phyloP scores from a whole-genome alignment of 2,113 vertebrate genomes.

The Gorsachius goisagi region DNA sequence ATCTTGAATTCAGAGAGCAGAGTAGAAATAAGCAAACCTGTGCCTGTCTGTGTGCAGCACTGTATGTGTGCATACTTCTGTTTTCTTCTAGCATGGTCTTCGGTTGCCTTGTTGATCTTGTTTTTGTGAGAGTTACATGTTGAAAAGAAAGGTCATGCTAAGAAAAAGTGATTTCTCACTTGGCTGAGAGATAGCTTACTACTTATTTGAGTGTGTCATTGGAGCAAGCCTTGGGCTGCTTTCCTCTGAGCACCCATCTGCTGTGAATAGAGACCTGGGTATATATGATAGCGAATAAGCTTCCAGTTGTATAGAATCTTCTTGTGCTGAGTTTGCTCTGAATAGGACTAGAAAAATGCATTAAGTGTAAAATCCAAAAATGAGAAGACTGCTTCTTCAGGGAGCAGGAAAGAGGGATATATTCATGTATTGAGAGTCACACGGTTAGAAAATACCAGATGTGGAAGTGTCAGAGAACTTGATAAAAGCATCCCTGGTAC shows the following conservation, averaged over 20 bases:
- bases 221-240: background rate
- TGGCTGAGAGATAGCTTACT: background rate
- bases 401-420: background rate
- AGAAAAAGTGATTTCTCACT: background rate
- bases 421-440: background rate
- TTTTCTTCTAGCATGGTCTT: background rate
- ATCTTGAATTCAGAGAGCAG: background rate
- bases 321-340: background rate
- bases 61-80: rapidly evolving
- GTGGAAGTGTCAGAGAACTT: background rate
- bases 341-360: background rate
- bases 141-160: background rate
- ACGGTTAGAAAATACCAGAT: background rate
- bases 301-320: background rate
- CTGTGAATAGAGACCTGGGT: background rate
- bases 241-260: background rate
- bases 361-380: slow-evolving; percentile 22
- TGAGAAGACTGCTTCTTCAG: background rate
- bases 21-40: background rate
- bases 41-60: background rate
- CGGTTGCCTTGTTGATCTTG: background rate
- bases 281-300: background rate
- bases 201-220: background rate
- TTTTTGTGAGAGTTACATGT: background rate
- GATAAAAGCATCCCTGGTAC: background rate